Percentiles rank a stretch among this genome's conserved stretches.
phyloP scores from a whole-genome alignment of 2,113 vertebrate genomes.

The Heptranchias perlo region DNA sequence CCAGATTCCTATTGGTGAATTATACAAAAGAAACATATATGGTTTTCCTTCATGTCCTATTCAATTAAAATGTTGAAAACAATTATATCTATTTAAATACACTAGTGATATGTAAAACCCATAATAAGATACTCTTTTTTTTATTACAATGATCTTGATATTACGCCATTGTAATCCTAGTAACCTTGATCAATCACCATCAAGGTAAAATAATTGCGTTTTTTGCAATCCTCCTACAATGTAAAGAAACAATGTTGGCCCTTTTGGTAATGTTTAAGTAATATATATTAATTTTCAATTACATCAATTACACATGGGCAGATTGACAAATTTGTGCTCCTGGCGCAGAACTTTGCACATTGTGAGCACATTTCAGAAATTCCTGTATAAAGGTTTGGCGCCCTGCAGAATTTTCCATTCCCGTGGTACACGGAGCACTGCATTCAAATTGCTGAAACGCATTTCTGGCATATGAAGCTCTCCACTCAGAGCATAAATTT shows the following conservation, averaged over 20 bases:
- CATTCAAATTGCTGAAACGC: not conserved
- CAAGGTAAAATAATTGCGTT: not conserved
- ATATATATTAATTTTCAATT: not conserved
- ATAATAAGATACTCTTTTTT: not conserved
- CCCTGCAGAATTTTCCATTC: not conserved
- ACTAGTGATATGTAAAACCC: not conserved
- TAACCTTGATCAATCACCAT: slow-evolving; percentile 7
- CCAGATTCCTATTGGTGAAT: not conserved
- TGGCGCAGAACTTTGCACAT: not conserved
- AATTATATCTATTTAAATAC: not conserved
- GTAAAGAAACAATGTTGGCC: not conserved
- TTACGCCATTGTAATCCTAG: not conserved
- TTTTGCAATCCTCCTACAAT: not conserved
- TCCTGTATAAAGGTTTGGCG: not conserved
- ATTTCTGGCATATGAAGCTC: not conserved
- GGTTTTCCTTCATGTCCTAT: not conserved
- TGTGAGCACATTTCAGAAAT: not conserved
- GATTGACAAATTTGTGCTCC: not conserved
- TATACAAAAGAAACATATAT: not conserved
- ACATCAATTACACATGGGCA: not conserved
- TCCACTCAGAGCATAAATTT: not conserved
- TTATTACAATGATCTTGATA: not conserved
- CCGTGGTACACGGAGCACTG: not conserved
- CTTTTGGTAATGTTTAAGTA: not conserved
- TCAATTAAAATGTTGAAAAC: not conserved